Base-by-base conservation (phyloP, 1,140 invertebrate species). In the Brachionus sp. region DNA sequence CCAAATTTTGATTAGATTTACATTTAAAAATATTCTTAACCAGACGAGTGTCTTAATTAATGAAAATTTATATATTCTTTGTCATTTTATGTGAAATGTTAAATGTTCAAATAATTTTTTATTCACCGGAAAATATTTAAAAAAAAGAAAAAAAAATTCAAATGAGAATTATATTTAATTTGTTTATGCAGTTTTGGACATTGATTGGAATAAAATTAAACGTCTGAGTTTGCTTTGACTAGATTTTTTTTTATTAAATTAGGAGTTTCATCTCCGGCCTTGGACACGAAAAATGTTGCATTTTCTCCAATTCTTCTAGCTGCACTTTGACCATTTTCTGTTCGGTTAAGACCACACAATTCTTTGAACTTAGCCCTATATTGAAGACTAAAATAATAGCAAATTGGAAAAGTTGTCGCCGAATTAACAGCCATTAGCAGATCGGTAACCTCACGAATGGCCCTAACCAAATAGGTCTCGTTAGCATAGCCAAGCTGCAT, bases 381-480 rank as follows among this genome's bases (percentile, higher is more conserved):
- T 84, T 93, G 92, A 86, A 92, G 92, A 84, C 92, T 93, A 84
- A 94, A 91, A n/a, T 92, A 91, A 86, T 92, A 93, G 87, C 94
- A 94, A 75, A 94, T 88, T 70, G 94, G 89, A 88, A 94, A 94
- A 89, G 94, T 94, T 6, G 92, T 90, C 0, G 89, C 89, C 2
- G 93, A 92, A 88, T 94, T 93, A 44, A 93, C 87, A 25, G 91
- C 90, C n/a, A 93, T 88, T 37, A 94, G 87, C 25, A 93, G 90
- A 87, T 94, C 94, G 85, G 92, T 93, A 42, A 94, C 91, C 88
- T 93, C 94, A 2, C 93, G 92, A 7, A 93, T 87, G 10, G 90
- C 91, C 82, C 87, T 87, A 0, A 91, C 86, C 1, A 91, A 84
- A 84, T 85, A 85, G 82, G 85, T 85, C 73, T 88, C 86, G 19